These are phyloP conservation scores for Dendrophyllia cribrosa DNA, from an alignment of 64 coral and sea anemone species.

Conservation along the genomic window DNA sequence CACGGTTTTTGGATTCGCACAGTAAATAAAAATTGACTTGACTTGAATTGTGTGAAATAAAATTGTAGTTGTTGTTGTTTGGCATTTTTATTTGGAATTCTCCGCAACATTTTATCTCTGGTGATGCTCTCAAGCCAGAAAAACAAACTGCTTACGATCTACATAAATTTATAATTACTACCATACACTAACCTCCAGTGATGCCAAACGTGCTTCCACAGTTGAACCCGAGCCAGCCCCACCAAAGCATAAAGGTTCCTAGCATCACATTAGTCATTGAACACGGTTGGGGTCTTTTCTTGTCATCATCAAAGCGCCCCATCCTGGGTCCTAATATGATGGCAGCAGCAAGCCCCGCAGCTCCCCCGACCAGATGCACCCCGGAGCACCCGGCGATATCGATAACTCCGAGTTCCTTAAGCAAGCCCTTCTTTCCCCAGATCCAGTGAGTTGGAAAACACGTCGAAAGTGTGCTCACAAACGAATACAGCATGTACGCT, in stretches of 20 bases:
- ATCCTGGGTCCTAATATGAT: conserved; percentile 68
- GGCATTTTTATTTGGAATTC: too few relatives aligned
- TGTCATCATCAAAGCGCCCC: conserved; percentile 46
- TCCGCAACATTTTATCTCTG: too few relatives aligned
- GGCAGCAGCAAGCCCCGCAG: conserved; percentile 68
- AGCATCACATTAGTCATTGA: conserved; percentile 83
- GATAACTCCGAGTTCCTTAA: conserved; percentile 67
- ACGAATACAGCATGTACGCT: conserved; percentile 77
- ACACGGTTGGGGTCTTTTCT: conserved; percentile 56
- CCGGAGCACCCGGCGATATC: conserved; percentile 73
- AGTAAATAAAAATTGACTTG: too few relatives aligned
- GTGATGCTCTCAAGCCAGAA: too few relatives aligned
- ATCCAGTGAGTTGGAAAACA: conserved; percentile 81
- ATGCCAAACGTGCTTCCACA: conserved; percentile 82
- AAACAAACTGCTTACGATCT: too few relatives aligned
- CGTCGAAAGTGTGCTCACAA: conserved; percentile 69
- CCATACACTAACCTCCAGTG: conserved; percentile 49
- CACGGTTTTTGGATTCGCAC: too few relatives aligned
- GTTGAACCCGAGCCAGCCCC: conserved; percentile 80
- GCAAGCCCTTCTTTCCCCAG: conserved; percentile 70
- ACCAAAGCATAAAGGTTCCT: conserved; percentile 79
- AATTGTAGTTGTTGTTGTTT: too few relatives aligned
- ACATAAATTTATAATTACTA: background rate
- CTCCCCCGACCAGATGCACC: conserved; percentile 74
- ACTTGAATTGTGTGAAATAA: too few relatives aligned